Percentiles rank a stretch among this genome's conserved stretches.
These are phyloP conservation scores for Heteronetta atricapilla DNA, from an alignment of 2,113 vertebrate species.

Conservation along the genomic window DNA sequence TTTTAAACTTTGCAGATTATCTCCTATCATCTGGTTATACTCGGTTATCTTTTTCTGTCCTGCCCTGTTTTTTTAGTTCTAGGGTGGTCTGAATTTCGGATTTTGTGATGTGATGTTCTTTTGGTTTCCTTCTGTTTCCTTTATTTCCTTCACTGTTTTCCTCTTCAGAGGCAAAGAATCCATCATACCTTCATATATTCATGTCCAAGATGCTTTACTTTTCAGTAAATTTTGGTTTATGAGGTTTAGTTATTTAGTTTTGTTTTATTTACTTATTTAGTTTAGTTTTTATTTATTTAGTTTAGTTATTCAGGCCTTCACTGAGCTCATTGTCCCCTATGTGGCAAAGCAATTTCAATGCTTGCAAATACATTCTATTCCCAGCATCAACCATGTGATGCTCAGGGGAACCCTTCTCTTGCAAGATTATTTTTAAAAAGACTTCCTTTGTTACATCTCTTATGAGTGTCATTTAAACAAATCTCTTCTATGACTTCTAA, in stretches of 20 bases:
- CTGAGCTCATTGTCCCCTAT: neutral
- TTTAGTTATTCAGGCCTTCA: neutral
- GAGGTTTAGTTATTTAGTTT: neutral
- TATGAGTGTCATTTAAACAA: neutral
- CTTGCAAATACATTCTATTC: neutral
- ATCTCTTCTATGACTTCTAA: neutral
- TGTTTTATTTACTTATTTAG: too few relatives aligned
- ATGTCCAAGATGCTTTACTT: neutral
- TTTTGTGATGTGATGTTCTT: neutral
- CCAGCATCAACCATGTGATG: neutral
- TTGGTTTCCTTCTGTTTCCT: neutral
- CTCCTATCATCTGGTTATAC: neutral
- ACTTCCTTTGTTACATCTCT: neutral
- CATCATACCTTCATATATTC: neutral
- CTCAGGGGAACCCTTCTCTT: neutral
- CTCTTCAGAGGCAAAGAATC: neutral
- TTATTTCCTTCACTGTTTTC: neutral
- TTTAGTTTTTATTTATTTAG: too few relatives aligned
- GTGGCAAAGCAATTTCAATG: neutral
- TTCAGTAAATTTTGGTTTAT: neutral
- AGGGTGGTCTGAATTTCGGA: neutral
- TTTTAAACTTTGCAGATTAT: neutral
- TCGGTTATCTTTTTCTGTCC: neutral
- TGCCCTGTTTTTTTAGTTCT: neutral
- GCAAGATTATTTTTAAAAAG: neutral